Conservation (phyloP, 2,113 vertebrate genomes). For the Abramis brama region DNA sequence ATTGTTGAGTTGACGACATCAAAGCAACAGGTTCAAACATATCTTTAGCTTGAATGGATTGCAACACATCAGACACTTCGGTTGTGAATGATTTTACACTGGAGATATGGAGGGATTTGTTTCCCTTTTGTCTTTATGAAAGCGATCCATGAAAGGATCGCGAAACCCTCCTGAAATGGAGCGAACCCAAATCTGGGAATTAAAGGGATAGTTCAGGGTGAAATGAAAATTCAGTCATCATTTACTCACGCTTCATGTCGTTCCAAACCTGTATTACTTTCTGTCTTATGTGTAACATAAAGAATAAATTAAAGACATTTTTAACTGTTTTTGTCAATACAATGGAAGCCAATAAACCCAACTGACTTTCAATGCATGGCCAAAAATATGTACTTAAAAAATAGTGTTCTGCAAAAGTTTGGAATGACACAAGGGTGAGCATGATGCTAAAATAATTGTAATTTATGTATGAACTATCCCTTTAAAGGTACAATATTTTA, state of each 20-base stretch:
- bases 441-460: neutral
- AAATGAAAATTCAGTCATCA: neutral
- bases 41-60: slow-evolving; percentile 8
- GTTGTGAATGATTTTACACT: neutral
- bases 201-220: neutral
- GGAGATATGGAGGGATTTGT: slow-evolving; percentile 1
- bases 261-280: neutral
- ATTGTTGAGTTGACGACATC: slow-evolving; percentile 31
- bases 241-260: no score
- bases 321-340: no score
- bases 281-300: neutral
- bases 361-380: no score
- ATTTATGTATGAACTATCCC: neutral
- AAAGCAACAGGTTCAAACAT: slow-evolving; percentile 29
- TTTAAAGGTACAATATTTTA: neutral
- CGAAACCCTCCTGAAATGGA: neutral
- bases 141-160: neutral
- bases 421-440: no score
- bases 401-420: no score
- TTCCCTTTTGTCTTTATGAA: slow-evolving; percentile 12
- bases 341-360: no score
- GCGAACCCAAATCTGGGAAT: neutral
- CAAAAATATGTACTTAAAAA: no score
- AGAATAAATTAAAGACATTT: no score
- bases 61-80: neutral